Evolutionary conservation across 37 sponge, comb jelly and placozoan genomes (phyloP).

Genomic region (Geodia barretti): DNA sequence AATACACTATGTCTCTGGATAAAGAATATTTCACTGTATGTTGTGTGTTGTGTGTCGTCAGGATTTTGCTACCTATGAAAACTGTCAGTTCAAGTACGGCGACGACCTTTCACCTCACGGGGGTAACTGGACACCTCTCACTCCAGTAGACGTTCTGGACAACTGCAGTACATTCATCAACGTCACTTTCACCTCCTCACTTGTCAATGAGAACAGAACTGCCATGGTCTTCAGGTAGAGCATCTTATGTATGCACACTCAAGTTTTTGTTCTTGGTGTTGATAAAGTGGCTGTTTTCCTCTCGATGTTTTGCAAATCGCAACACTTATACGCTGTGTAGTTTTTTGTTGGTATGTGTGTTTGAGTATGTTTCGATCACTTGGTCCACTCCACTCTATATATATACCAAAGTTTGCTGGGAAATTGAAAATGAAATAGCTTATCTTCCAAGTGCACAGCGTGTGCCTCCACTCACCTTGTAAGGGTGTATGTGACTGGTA

Average conservation of each 20-base stretch:
- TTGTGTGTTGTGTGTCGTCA: not conserved
- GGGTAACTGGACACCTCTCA: not conserved
- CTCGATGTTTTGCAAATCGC: too few relatives aligned
- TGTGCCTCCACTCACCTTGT: too few relatives aligned
- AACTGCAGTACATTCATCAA: constrained; percentile 13
- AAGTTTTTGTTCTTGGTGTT: not conserved
- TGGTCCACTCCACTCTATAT: too few relatives aligned
- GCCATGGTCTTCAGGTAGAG: constrained; percentile 45
- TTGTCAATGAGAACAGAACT: not conserved
- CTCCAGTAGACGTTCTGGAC: not conserved
- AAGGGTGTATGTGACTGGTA: too few relatives aligned
- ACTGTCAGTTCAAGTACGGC: constrained; percentile 39
- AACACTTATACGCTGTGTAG: too few relatives aligned
- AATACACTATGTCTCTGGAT: too few relatives aligned
- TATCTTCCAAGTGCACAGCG: too few relatives aligned
- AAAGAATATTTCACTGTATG: not conserved
- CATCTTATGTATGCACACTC: not conserved
- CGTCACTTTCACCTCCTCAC: constrained; percentile 34
- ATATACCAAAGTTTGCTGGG: too few relatives aligned
- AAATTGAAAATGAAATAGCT: too few relatives aligned
- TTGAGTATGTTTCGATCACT: too few relatives aligned
- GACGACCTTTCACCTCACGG: constrained; percentile 28
- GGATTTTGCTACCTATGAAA: constrained; percentile 24
- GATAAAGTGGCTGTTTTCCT: not conserved
- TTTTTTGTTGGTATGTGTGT: too few relatives aligned